Base-by-base conservation (phyloP, 2,888 invertebrate genomes). In the Hirtodrosophila cameraria region DNA sequence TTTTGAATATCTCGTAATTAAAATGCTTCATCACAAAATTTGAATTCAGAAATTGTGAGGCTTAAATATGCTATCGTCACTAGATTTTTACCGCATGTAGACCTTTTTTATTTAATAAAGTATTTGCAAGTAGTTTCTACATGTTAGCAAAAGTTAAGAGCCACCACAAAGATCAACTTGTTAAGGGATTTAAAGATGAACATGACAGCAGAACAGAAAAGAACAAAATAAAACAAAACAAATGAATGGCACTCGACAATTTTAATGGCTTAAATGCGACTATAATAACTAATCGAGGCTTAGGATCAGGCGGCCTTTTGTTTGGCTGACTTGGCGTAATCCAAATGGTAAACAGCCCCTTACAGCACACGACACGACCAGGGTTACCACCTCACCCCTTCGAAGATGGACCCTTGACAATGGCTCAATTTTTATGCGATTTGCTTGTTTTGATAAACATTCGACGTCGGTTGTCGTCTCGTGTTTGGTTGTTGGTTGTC, bases 401-500 rank as follows among this genome's bases (percentile, higher is more conserved):
- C 16, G 8, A 25, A 41, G 35, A 63, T 42, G 59, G 55, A 62
- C 84, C 70, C 78, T 61, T 65, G 75, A 79, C 75, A 85, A 85
- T 75, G 82, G 80, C 83, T 80, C 82, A 82, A 82, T 85, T 81
- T 80, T 83, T 75, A 77, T 86, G 86, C 64, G 83, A 86, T 86
- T 84, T 75, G 65, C 78, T 74, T 73, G 79, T 77, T 82, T 75
- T 79, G 87, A 85, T 82, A 86, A 85, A 77, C 66, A 79, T 66
- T 73, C 68, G 54, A 43, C 33, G 57, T 61, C 45, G 45, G 2
- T 31, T 61, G 50, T 41, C 59, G 41, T 55, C 16, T 63, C 27
- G 28, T 46, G 35, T 45, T n/a, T n/a, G n/a, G n/a, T n/a, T n/a
- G n/a, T n/a, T n/a, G n/a, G n/a, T n/a, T n/a, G 9, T 15, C 5